Evolutionary conservation across 2,113 vertebrate species (phyloP).

Genomic region (Dromiciops gliroides): DNA sequence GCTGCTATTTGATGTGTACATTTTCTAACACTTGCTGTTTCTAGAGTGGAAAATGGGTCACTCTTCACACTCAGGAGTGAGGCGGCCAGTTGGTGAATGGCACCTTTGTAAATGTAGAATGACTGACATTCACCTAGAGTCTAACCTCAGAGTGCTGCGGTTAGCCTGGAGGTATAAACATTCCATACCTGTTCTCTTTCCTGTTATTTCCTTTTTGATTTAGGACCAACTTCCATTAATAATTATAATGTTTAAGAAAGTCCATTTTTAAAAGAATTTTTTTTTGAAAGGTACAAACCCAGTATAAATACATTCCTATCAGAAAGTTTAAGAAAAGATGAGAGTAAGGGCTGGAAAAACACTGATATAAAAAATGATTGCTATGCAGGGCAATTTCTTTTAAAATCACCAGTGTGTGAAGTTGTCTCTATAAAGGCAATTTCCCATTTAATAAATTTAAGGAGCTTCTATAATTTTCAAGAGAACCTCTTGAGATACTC

Average conservation of each 20-base stretch:
- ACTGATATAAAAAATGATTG: neutral
- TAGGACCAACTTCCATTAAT: neutral
- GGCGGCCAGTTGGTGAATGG: slow-evolving; percentile 58
- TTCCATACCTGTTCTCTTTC: neutral
- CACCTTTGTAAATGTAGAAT: slow-evolving; percentile 39
- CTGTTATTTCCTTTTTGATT: neutral
- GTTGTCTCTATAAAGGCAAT: neutral
- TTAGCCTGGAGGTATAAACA: slow-evolving; percentile 6
- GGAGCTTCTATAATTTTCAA: neutral
- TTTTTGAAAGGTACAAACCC: neutral
- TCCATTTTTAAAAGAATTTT: neutral
- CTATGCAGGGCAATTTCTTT: slow-evolving; percentile 16
- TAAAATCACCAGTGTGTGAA: slow-evolving; percentile 8
- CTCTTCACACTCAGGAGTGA: slow-evolving; percentile 41
- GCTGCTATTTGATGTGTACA: neutral
- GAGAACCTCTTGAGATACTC: neutral
- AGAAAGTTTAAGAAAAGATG: slow-evolving; percentile 6
- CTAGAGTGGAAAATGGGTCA: slow-evolving; percentile 48
- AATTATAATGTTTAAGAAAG: neutral
- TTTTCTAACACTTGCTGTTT: neutral
- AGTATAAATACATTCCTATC: neutral
- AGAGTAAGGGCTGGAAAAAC: neutral
- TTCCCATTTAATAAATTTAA: neutral
- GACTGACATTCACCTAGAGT: slow-evolving; percentile 61
- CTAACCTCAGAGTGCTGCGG: slow-evolving; percentile 64